Evolutionary conservation across 92 coral and sea anemone genomes (phyloP).

Genomic region (Parazoanthus atlanticus): DNA sequence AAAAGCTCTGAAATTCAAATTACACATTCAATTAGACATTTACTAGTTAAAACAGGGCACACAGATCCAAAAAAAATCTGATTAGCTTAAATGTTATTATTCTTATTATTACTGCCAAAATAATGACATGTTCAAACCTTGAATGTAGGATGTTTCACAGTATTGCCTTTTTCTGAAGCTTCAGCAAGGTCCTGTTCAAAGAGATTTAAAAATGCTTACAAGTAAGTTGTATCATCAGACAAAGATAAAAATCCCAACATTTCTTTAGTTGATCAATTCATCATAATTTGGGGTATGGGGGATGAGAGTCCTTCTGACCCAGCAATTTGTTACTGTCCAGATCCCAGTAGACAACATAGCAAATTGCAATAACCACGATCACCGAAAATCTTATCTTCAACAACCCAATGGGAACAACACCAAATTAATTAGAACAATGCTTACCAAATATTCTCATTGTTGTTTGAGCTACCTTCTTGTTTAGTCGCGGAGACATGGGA

Average conservation of each 20-base stretch:
- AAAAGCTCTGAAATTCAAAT: slow-evolving; percentile 12
- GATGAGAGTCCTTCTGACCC: too few species aligned
- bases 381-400: too few species aligned
- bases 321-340: too few species aligned
- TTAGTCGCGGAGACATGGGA: slow-evolving; percentile 76
- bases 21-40: not conserved
- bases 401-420: too few species aligned
- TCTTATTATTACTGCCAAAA: too few species aligned
- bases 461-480: slow-evolving; percentile 69
- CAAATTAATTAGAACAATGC: not conserved
- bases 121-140: not conserved
- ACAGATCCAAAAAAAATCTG: too few species aligned
- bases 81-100: too few species aligned
- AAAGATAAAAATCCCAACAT: not conserved
- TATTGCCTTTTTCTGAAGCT: slow-evolving; percentile 30
- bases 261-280: not conserved
- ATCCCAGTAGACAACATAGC: too few species aligned
- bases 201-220: not conserved
- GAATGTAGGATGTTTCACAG: slow-evolving; percentile 44
- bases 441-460: slow-evolving; percentile 87
- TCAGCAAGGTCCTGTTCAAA: slow-evolving; percentile 59
- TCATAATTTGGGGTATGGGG: too few species aligned
- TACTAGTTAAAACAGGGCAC: too few species aligned
- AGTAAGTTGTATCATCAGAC: not conserved
- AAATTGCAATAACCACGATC: too few species aligned